Conservation (phyloP, 2,797 vertebrate genomes). For the Phaenicophaeus curvirostris region DNA sequence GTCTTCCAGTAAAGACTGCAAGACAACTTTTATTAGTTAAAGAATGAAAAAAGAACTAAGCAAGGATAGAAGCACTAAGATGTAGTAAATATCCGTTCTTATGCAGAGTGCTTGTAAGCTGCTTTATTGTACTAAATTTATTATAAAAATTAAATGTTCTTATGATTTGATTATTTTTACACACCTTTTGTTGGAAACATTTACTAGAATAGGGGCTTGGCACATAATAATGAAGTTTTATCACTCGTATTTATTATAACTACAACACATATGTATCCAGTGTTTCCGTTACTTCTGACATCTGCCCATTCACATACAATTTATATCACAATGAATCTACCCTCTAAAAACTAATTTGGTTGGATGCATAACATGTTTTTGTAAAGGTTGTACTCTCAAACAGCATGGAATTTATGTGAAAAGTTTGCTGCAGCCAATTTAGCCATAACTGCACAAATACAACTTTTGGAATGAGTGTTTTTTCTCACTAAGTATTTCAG, state of each 20-base stretch:
- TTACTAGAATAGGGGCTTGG: background rate
- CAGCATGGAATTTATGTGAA: background rate
- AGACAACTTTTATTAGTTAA: background rate
- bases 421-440: background rate
- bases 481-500: background rate
- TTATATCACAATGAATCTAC: background rate
- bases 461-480: background rate
- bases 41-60: background rate
- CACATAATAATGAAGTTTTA: background rate
- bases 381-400: background rate
- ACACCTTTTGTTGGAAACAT: slow-evolving; percentile 7
- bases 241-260: background rate
- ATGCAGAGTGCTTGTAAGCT: background rate
- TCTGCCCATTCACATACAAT: slow-evolving; percentile 3
- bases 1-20: background rate
- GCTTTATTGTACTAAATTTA: slow-evolving; percentile 12
- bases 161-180: slow-evolving; percentile 9
- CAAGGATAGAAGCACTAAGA: background rate
- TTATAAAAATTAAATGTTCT: slow-evolving; percentile 6
- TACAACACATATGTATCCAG: background rate
- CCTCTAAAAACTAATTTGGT: background rate
- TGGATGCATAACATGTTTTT: background rate
- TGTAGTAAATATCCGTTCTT: background rate
- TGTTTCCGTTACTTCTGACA: slow-evolving; percentile 34
- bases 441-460: background rate